A percentile compares a stretch with the other conserved stretches of the same genome.
Evolutionary conservation across 2,113 vertebrate species (phyloP).

Genomic region (Girardinichthys multiradiatus): DNA sequence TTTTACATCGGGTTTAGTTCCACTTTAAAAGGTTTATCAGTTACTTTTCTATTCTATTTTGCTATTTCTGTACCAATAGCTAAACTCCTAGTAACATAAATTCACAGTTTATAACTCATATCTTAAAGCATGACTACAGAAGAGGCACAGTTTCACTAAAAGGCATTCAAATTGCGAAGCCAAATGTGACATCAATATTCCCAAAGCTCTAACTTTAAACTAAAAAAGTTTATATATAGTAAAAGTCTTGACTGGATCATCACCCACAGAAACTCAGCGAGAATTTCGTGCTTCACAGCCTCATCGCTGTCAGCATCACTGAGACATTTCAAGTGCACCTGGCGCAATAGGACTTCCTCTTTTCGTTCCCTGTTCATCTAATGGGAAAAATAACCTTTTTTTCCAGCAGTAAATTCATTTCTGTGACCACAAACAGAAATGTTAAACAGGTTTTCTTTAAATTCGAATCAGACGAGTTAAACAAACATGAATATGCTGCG

Average conservation of each 20-base stretch:
- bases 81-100: background rate
- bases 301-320: conserved; percentile 14
- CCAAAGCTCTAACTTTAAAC: background rate
- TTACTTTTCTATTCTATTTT: background rate
- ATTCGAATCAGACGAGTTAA: conserved; percentile 7
- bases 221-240: background rate
- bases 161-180: background rate
- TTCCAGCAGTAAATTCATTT: background rate
- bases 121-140: background rate
- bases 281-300: too few relatives aligned
- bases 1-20: too few relatives aligned
- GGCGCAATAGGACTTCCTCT: conserved; percentile 51
- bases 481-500: background rate
- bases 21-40: background rate
- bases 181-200: background rate
- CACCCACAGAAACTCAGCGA: background rate
- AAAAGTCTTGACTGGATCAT: background rate
- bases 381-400: conserved; percentile 27
- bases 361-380: conserved; percentile 9
- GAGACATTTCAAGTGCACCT: conserved; percentile 41
- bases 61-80: background rate
- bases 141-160: too few relatives aligned
- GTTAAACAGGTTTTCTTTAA: conserved; percentile 15
- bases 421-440: conserved; percentile 8
- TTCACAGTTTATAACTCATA: background rate